These are phyloP conservation scores for Noctua pronuba DNA, from an alignment of 2,888 invertebrate species.

Conservation along the genomic window DNA sequence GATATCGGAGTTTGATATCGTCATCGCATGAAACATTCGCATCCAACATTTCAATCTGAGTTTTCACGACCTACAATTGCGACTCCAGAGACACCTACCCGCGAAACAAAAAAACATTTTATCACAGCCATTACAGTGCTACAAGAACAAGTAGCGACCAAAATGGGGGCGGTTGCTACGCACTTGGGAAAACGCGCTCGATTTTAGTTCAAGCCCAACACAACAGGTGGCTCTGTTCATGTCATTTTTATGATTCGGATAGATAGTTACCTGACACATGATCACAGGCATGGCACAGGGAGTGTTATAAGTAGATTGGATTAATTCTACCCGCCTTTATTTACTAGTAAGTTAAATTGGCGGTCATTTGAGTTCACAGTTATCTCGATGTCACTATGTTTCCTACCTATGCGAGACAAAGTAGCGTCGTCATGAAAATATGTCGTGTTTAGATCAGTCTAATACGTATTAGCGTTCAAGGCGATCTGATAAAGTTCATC, in stretches of 20 bases:
- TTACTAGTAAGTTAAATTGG: not conserved
- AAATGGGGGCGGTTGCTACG: not conserved
- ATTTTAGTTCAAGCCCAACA: slow-evolving; percentile 30
- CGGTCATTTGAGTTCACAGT: not conserved
- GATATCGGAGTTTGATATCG: not conserved
- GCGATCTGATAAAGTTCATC: slow-evolving; percentile 80
- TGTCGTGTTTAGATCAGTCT: slow-evolving; percentile 53
- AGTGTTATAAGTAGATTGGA: not conserved
- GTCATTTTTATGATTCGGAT: not conserved
- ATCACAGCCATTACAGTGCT: not conserved
- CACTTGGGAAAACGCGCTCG: not conserved
- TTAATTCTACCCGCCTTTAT: not conserved
- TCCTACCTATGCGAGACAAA: slow-evolving; percentile 23
- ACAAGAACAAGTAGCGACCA: not conserved
- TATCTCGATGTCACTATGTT: not conserved
- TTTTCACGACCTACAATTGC: not conserved
- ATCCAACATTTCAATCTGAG: not conserved
- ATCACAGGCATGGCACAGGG: not conserved
- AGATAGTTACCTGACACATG: not conserved
- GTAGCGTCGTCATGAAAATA: slow-evolving; percentile 42
- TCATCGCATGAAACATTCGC: not conserved
- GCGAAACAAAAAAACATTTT: not conserved
- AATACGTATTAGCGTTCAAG: slow-evolving; percentile 69
- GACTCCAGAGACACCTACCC: slow-evolving; percentile 48
- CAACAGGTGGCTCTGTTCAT: slow-evolving; percentile 49